Base-by-base conservation (phyloP, 1,140 invertebrate species). In the Sitophilus oryzae region DNA sequence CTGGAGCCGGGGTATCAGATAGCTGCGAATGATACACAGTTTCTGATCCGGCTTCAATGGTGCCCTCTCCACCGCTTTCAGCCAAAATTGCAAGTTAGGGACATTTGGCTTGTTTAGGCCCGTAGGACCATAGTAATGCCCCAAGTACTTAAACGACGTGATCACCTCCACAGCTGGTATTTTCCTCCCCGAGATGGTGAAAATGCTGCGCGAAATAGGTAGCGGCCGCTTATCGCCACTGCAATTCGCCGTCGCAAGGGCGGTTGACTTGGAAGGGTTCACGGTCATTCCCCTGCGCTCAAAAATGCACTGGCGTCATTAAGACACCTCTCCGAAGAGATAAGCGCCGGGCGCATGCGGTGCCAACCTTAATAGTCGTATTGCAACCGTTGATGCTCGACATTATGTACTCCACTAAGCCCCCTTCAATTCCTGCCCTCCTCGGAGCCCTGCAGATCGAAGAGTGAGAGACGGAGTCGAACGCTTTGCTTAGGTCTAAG, bases 401-500 rank as follows among this genome's bases (percentile, higher is more conserved):
- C 30, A 59, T 53, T 8, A 68, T 46, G 19, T 67, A 69, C 16
- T 18, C 2, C n/a, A 2, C 8, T 14, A 18, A 8, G 30, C 36
- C 18, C 64, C 54, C 14, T 3, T 20, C 14, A 20, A 47, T 1
- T 1, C 36, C n/a, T 8, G 18, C 9, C 5, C 47, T 10, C 10
- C 6, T 15, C 30, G 37, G 22, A 1, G 20, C 43, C 3, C 49
- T 16, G 15, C 18, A 20, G 8, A 52, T 47, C 14, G 42, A 52
- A 14, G 6, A 10, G 30, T 46, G 49, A 3, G 42, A 20, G n/a
- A 47, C 49, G 0, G 49, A 42, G 30, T 58, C 56, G 20, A 56
- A 56, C 1, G 51, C 40, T 21, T 56, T 65, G 4, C 57, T 43
- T 62, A 66, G 63, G 54, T 71, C 66, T 2, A 70, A 56, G 5